Evolutionary conservation across 2,113 vertebrate genomes (phyloP).

Genomic region (Calyptomena viridis): DNA sequence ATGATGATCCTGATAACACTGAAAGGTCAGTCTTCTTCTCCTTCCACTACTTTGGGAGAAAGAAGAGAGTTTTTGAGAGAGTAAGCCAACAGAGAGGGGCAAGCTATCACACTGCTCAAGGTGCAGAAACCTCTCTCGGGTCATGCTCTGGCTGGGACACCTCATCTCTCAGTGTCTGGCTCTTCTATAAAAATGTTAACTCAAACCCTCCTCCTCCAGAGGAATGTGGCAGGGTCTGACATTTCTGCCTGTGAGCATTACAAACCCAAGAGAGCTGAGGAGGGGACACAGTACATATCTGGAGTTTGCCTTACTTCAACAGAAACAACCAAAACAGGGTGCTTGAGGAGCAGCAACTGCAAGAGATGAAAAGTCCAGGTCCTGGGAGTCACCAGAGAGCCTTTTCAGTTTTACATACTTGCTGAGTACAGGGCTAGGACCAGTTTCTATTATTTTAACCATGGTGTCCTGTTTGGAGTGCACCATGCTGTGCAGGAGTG

Average conservation of each 20-base stretch:
- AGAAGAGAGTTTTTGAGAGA: not conserved
- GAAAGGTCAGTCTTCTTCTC: not conserved
- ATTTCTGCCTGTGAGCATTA: not conserved
- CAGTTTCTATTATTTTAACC: not conserved
- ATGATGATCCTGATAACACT: not conserved
- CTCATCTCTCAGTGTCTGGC: not conserved
- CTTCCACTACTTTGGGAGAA: not conserved
- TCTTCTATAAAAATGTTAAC: not conserved
- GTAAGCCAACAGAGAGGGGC: not conserved
- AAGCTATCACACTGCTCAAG: not conserved
- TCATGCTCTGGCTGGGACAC: not conserved
- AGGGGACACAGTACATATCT: not conserved
- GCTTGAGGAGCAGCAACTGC: not conserved
- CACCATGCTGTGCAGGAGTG: not conserved
- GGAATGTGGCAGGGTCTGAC: not conserved
- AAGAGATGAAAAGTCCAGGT: not conserved
- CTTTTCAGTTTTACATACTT: not conserved
- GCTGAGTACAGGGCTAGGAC: not conserved
- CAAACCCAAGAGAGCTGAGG: not conserved
- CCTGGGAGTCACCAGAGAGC: not conserved
- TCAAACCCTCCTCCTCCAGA: not conserved
- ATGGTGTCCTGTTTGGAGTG: not conserved
- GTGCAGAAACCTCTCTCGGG: not conserved
- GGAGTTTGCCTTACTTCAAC: not conserved
- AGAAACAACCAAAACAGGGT: not conserved